A percentile compares a stretch with the other conserved stretches of the same genome.
Evolutionary conservation across 1,140 invertebrate genomes (phyloP).

Genomic region (Habropoda laboriosa): DNA sequence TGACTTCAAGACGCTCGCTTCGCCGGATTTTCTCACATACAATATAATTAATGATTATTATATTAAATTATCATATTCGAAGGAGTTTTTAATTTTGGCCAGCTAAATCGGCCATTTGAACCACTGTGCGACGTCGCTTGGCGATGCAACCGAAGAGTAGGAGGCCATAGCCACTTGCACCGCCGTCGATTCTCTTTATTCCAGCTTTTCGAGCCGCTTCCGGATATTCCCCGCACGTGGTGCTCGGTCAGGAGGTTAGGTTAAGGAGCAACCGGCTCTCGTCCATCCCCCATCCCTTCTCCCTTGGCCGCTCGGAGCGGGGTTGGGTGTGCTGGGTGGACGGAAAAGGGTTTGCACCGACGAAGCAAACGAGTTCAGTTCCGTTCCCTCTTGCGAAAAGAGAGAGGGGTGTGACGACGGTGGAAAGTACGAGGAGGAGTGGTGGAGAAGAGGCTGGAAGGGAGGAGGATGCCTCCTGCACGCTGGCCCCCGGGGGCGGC

Average conservation of each 20-base stretch:
- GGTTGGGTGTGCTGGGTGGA: no score
- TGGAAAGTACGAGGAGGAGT: conserved; percentile 58
- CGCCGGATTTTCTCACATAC: no score
- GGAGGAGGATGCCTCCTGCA: conserved; percentile 77
- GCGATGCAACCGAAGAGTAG: no score
- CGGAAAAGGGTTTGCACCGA: conserved; percentile 59
- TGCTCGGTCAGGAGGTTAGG: conserved; percentile 64
- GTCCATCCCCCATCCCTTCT: not conserved
- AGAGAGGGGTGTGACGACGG: conserved; percentile 52
- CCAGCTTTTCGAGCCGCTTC: conserved; percentile 76
- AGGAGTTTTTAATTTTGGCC: no score
- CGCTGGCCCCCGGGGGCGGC: conserved; percentile 76
- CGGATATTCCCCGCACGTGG: conserved; percentile 77
- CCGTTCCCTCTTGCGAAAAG: conserved; percentile 42
- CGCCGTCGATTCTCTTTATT: conserved; percentile 74
- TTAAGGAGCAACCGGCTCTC: conserved; percentile 55
- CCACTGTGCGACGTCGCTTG: no score
- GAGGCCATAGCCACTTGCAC: conserved; percentile 38
- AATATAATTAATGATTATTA: no score
- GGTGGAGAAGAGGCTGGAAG: conserved; percentile 60
- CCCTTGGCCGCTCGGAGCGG: conserved; percentile 29
- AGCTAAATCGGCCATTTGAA: no score
- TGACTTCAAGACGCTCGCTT: no score
- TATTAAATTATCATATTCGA: no score
- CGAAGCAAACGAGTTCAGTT: conserved; percentile 67